Percentiles rank a stretch among this genome's conserved stretches.
phyloP scores from a whole-genome alignment of 2,113 vertebrate genomes.

The Fregetta grallaria region DNA sequence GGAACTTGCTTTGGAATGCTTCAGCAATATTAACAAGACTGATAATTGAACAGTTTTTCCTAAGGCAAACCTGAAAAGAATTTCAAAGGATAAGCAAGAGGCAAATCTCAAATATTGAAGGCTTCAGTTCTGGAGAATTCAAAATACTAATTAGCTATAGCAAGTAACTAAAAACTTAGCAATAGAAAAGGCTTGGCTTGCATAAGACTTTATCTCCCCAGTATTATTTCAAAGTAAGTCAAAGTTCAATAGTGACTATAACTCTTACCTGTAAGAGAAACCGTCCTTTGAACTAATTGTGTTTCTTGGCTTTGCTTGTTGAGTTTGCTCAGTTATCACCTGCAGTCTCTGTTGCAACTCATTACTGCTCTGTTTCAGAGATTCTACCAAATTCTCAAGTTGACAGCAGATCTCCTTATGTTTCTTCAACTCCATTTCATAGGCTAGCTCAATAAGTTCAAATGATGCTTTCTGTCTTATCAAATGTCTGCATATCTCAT shows the following conservation, averaged over 20 bases:
- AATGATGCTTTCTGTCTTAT: constrained; percentile 88
- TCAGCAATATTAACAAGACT: neutral
- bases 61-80: neutral
- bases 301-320: constrained; percentile 65
- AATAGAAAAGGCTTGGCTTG: neutral
- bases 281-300: constrained; percentile 79
- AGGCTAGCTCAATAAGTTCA: constrained; percentile 85
- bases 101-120: neutral
- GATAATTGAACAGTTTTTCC: neutral
- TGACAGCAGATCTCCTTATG: constrained; percentile 68
- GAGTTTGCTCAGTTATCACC: constrained; percentile 70
- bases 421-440: constrained; percentile 81
- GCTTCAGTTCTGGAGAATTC: neutral
- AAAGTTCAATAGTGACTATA: neutral
- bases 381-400: constrained; percentile 71
- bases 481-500: constrained; percentile 82
- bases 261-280: constrained; percentile 79
- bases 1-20: neutral
- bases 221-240: neutral
- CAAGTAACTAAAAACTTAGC: neutral
- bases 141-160: neutral
- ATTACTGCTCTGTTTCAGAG: constrained; percentile 66
- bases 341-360: constrained; percentile 66
- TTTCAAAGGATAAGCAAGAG: neutral
- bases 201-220: neutral